Evolutionary conservation across 1,140 invertebrate genomes (phyloP), one percentile per base, ranked within the genome.

Genomic region (Drosophila busckii): DNA sequence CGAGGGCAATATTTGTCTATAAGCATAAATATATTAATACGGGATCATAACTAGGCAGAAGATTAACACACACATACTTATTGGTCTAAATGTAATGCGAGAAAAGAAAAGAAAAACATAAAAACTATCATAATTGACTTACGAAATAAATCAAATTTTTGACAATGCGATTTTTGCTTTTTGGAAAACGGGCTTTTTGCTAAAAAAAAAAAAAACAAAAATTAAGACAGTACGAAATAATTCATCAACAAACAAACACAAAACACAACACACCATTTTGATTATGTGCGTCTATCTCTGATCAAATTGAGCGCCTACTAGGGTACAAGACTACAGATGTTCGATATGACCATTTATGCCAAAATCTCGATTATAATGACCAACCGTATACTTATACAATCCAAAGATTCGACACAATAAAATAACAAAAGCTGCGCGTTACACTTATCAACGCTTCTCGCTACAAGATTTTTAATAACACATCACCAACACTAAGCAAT

Each of bases 141-240:
- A 71, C 71, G 58, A 78, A 61, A 71, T 68, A 56, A 71, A 78
- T 82, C 55, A 64, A 80, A 69, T 78, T 80, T 80, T 73, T 80
- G 64, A 80, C 68, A 80, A 78, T 71, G 64, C 75, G 68, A 73
- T 80, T 80, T 80, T 80, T 71, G 73, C 64, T 73, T 80, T 80
- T 73, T 73, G 69, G 67, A 78, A 78, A 78, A 78, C 71, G 71
- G 78, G 71, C 71, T 78, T 78, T 78, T 78, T 78, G 71, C 66
- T 67, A 76, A 56, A 42, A 40, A 45, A 59, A 44, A 23, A 10
- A 44, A 9, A 38, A 46, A 38, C 26, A n/a, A 42, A 56, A 34
- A 38, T 5, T 2, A 48, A 65, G 38, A 62, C 38, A 58, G 17
- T 32, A 55, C n/a, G n/a, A n/a, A n/a, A n/a, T n/a, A n/a, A n/a